These are phyloP conservation scores for Orthosia gracilis DNA, from an alignment of 2,888 invertebrate genomes.

Conservation along the genomic window DNA sequence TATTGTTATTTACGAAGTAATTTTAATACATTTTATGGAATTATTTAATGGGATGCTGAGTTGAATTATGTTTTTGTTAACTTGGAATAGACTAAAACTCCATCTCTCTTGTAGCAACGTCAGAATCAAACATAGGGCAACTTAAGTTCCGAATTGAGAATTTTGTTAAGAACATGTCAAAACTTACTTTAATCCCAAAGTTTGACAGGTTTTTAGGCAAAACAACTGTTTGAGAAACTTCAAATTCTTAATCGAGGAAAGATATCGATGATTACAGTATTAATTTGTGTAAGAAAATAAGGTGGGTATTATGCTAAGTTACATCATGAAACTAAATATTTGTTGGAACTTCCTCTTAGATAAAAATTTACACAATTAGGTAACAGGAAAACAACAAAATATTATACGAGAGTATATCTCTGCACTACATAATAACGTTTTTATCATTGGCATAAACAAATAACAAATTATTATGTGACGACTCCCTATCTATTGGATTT, in stretches of 20 bases:
- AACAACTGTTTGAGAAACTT: too few species aligned
- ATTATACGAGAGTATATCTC: not conserved
- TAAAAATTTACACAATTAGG: not conserved
- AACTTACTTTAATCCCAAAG: too few species aligned
- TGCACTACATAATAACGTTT: not conserved
- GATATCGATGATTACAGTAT: too few species aligned
- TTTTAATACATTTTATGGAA: slow-evolving; percentile 10
- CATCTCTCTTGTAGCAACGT: too few species aligned
- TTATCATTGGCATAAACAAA: slow-evolving; percentile 16
- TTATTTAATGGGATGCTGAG: slow-evolving; percentile 2
- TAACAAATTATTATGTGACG: not conserved
- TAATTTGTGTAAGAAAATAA: too few species aligned
- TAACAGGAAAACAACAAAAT: slow-evolving; percentile 37
- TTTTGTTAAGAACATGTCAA: too few species aligned
- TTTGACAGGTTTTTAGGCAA: too few species aligned
- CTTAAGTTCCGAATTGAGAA: too few species aligned
- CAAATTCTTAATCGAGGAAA: too few species aligned
- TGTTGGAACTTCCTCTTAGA: slow-evolving; percentile 16
- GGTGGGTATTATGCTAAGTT: too few species aligned
- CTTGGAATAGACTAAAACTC: not conserved
- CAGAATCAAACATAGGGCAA: not conserved
- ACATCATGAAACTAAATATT: not conserved
- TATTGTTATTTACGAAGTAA: slow-evolving; percentile 41
- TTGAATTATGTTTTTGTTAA: not conserved
- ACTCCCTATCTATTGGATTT: not conserved